phyloP scores from a whole-genome alignment of 2,888 invertebrate genomes.

The Taphrorychus bicolor region DNA sequence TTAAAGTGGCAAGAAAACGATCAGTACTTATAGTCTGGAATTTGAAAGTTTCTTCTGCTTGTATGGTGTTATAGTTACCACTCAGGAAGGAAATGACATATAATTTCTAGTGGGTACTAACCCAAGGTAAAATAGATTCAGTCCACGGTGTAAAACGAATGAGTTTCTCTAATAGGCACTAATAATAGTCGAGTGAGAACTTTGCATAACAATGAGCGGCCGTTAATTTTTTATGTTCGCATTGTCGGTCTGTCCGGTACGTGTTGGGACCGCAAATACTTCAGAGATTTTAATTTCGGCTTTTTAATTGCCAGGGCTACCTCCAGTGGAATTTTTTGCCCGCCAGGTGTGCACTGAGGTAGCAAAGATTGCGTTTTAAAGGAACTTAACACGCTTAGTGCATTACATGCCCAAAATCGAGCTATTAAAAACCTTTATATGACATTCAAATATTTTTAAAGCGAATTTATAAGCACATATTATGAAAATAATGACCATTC shows the following conservation, averaged over 20 bases:
- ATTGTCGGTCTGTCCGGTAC: constrained; percentile 10
- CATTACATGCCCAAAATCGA: too few relatives aligned
- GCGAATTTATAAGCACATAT: too few relatives aligned
- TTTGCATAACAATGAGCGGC: constrained; percentile 14
- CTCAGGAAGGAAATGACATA: background rate
- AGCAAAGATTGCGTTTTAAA: background rate
- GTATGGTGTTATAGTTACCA: too few relatives aligned
- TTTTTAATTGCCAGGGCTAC: background rate
- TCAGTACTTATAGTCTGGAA: too few relatives aligned
- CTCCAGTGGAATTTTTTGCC: background rate
- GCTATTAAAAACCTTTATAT: too few relatives aligned
- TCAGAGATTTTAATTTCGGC: background rate
- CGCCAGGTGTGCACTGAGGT: background rate
- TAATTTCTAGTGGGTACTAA: background rate
- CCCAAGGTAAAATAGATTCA: background rate
- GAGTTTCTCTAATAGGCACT: constrained; percentile 9
- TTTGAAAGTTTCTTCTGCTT: too few relatives aligned
- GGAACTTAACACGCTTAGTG: background rate
- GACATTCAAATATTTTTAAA: too few relatives aligned
- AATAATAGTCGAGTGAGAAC: constrained; percentile 6
- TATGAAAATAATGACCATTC: too few relatives aligned
- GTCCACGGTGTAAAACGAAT: constrained; percentile 5
- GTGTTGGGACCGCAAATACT: constrained; percentile 2
- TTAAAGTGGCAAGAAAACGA: too few relatives aligned
- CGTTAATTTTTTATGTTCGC: constrained; percentile 23